Conservation (phyloP, 2,888 invertebrate species). For the Chrysolina haemoptera region DNA sequence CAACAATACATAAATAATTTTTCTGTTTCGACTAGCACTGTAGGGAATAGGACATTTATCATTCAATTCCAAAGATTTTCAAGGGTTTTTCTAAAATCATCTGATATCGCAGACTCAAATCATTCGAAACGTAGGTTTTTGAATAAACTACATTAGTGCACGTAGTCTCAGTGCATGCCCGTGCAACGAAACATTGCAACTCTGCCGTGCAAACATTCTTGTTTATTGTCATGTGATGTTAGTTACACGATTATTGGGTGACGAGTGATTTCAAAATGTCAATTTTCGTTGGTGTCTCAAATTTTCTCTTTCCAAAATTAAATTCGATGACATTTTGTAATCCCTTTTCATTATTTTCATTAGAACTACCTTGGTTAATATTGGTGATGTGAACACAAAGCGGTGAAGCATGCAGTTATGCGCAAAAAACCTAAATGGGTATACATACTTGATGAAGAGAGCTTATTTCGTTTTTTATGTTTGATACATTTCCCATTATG, state of each 20-base stretch:
- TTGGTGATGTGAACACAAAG: constrained; percentile 16
- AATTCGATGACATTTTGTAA: neutral
- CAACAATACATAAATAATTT: too few species aligned
- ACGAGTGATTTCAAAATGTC: constrained; percentile 2
- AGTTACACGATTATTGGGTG: constrained; percentile 12
- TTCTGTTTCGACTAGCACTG: too few species aligned
- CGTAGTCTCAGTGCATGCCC: neutral
- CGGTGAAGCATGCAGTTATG: constrained; percentile 42
- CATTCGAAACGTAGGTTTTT: neutral
- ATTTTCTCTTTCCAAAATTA: neutral
- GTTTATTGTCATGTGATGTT: constrained; percentile 12
- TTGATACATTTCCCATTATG: neutral
- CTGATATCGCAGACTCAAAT: neutral
- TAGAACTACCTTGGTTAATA: constrained; percentile 7
- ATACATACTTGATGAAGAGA: constrained; percentile 68
- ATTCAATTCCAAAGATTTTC: too few species aligned
- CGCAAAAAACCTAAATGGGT: constrained; percentile 35
- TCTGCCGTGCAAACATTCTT: constrained; percentile 35
- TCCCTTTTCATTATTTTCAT: neutral
- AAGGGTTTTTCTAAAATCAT: constrained; percentile 6
- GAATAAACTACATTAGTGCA: neutral
- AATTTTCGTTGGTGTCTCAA: too few species aligned
- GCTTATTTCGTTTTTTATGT: constrained; percentile 50
- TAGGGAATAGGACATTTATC: too few species aligned
- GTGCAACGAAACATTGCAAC: constrained; percentile 10